Base-by-base conservation (phyloP, 2,797 vertebrate species). In the Hippoglossus hippoglossus region DNA sequence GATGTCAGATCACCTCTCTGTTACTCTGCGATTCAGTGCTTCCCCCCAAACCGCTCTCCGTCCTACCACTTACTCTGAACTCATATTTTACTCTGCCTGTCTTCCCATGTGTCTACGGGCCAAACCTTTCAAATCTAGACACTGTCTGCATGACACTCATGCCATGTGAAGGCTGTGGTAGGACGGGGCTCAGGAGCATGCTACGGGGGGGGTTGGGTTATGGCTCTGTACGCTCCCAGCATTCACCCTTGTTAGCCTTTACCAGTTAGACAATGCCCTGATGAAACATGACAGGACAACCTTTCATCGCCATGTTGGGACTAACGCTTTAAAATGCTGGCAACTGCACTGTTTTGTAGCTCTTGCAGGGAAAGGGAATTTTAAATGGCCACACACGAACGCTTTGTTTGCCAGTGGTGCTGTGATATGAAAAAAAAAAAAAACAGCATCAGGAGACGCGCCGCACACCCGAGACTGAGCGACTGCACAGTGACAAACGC, bases 281-380 rank as follows among this genome's bases (percentile, higher is more conserved):
- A 94, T 92, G 86, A 86, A 92, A 94, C 92, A 92, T 93, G 93
- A 93, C 92, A 93, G 89, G 86, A 88, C 88, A 89, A 86, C 88
- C 90, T 91, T 93, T 89, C 87, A 84, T 85, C 80, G 89, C 80
- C 90, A 75, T 87, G 85, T 89, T 82, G 75, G 81, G 82, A 77
- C 78, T 75, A 87, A 87, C 55, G 64, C 82, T 81, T 82, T 80
- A 71, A 90, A 91, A 92, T 66, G 75, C 75, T 70, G 59, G 68
- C 77, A 81, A 86, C 75, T 73, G 87, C 81, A 78, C 77, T 76
- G 82, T 89, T 92, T 92, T 93, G 90, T 88, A 87, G 73, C 81
- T 79, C 39, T 75, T 74, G 70, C 73, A 81, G 67, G 60, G 73
- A 83, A 82, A 86, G 82, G 56, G 82, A 88, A 87, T 91, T 92